These are phyloP conservation scores for Nothoprocta perdicaria DNA, from an alignment of 2,113 vertebrate species.

Conservation along the genomic window DNA sequence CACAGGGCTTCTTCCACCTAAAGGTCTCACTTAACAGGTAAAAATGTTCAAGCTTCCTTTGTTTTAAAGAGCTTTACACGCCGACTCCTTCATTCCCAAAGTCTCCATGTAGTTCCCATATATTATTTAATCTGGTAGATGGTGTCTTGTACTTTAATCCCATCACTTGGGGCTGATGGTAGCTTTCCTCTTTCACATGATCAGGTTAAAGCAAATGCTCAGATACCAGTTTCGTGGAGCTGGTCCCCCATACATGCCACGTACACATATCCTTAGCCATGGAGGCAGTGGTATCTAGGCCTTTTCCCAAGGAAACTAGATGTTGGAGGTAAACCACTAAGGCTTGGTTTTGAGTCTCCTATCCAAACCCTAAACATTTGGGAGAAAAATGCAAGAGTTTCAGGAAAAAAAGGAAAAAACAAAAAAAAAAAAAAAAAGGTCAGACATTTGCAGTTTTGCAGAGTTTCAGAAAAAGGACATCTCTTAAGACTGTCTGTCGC, in stretches of 20 bases:
- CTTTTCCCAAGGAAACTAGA: rapidly evolving
- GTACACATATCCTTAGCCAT: background rate
- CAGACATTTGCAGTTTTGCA: background rate
- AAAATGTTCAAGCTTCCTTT: background rate
- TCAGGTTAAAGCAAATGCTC: rapidly evolving
- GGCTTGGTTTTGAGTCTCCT: background rate
- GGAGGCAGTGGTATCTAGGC: background rate
- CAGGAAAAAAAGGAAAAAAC: too few species aligned
- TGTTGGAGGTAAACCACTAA: background rate
- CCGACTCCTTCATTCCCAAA: background rate
- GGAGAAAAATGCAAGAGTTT: background rate
- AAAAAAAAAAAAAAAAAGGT: background rate
- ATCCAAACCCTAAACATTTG: rapidly evolving
- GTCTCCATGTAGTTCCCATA: background rate
- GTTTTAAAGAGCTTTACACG: background rate
- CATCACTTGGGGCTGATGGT: background rate
- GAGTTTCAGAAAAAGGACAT: background rate
- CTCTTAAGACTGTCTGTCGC: background rate
- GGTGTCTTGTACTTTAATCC: background rate
- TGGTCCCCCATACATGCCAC: rapidly evolving
- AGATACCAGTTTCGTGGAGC: rapidly evolving
- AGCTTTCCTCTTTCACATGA: background rate
- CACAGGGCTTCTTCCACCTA: background rate
- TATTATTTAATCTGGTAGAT: background rate
- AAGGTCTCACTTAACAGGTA: background rate